Percentiles rank a stretch among this genome's conserved stretches.
phyloP scores from a whole-genome alignment of 2,113 vertebrate species.

The Microtus pennsylvanicus region DNA sequence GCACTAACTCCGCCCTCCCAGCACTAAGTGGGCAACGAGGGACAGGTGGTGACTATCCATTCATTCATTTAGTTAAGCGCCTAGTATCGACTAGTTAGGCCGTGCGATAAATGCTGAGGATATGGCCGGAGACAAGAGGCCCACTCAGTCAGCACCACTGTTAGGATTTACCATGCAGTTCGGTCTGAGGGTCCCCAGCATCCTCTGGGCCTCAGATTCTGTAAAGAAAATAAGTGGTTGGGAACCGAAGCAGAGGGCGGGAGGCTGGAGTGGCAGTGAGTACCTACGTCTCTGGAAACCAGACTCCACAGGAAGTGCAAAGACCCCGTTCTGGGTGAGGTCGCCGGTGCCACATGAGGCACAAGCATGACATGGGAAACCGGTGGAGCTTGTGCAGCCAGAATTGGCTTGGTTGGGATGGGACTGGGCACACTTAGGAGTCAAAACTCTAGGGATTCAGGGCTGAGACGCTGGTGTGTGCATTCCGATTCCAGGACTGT shows the following conservation, averaged over 20 bases:
- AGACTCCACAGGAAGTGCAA: not conserved
- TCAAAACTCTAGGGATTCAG: not conserved
- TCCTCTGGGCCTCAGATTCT: no score
- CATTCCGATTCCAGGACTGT: not conserved
- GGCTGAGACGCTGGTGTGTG: not conserved
- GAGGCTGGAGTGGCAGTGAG: not conserved
- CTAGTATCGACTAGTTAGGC: not conserved
- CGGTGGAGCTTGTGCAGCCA: not conserved
- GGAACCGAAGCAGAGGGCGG: not conserved
- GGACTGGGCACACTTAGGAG: not conserved
- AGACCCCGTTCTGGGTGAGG: not conserved
- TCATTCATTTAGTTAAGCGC: not conserved
- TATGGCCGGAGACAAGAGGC: not conserved
- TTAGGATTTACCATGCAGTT: not conserved
- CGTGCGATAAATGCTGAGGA: not conserved
- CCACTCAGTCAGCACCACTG: not conserved
- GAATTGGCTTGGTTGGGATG: not conserved
- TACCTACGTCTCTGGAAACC: not conserved
- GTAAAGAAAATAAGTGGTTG: not conserved
- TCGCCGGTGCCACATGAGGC: no score
- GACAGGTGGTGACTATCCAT: not conserved
- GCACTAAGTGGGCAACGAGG: not conserved
- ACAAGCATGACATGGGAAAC: no score
- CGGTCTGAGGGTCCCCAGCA: rapidly evolving
- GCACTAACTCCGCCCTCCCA: not conserved